Base-by-base conservation (phyloP, 2,888 invertebrate genomes). In the Gnatocerus cornutus region DNA sequence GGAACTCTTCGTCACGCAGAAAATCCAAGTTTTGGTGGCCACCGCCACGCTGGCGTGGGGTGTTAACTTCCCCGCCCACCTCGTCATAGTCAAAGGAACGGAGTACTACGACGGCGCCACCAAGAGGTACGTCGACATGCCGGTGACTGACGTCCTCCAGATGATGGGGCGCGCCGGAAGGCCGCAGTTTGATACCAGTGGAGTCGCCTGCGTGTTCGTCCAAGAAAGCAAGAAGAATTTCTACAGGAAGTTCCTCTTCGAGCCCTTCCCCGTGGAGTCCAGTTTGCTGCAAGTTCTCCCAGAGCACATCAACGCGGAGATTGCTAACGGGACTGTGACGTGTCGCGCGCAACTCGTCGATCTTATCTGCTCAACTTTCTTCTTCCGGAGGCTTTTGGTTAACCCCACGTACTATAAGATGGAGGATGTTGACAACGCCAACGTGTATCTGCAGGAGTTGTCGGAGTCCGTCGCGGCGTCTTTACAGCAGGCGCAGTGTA, bases 141-240 rank as follows among this genome's bases (percentile, higher is more conserved):
- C 99, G 0, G 98, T 99, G 55, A 99, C 99, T 0, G 99, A 99
- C 86, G 98, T 99, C 0, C 87, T 99, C 66, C 99, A 99, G 86
- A 99, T 99, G 99, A 99, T 99, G 93, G 99, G 99, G 1, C 89
- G 99, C 65, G 99, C 99, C 66, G 99, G 99, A 0, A 89, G 99
- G 61, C 99, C 99, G 0, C 95, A 99, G 87, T 99, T 92, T 81
- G 99, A 99, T 85, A 93, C 94, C 78, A 93, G 94, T 77, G 99
- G 95, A 0, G 92, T 95, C 0, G 95, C 95, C 0, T 93, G 94
- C 3, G 93, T 95, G 0, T 86, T 95, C 73, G 94, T 99, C 0
- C 99, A 99, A 80, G 99, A 99, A 79, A 90, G 95, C 50, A 99
- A 99, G 86, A 99, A 99, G 85, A 95, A 95, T 83, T 99, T 99